phyloP scores from a whole-genome alignment of 2,888 invertebrate genomes.

The Ectemnius lituratus region DNA sequence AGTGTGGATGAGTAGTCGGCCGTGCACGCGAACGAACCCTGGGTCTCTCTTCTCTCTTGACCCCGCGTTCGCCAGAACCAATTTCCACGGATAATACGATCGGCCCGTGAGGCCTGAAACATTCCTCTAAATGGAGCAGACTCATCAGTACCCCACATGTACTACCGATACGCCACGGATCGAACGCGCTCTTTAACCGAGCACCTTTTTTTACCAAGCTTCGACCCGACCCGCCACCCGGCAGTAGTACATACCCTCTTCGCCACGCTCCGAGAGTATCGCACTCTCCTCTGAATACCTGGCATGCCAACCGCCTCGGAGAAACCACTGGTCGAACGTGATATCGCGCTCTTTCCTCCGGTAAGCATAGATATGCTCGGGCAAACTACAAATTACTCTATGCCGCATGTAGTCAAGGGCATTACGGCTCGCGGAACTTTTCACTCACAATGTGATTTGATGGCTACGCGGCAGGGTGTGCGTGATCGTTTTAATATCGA shows the following conservation, averaged over 20 bases:
- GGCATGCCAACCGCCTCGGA: not conserved
- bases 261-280: too few species aligned
- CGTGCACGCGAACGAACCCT: constrained; percentile 69
- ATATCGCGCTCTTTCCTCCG: constrained; percentile 3
- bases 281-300: too few species aligned
- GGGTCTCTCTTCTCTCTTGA: constrained; percentile 61
- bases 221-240: too few species aligned
- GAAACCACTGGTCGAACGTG: not conserved
- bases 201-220: too few species aligned
- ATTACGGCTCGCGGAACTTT: constrained; percentile 9
- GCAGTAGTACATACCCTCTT: too few species aligned
- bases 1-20: constrained; percentile 69
- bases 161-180: too few species aligned
- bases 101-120: constrained; percentile 38
- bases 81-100: constrained; percentile 67
- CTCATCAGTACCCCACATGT: not conserved
- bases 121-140: constrained; percentile 56
- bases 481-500: constrained; percentile 48
- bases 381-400: constrained; percentile 14
- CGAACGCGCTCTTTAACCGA: too few species aligned
- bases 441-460: constrained; percentile 19
- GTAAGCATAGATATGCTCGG: constrained; percentile 23
- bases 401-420: constrained; percentile 14
- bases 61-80: constrained; percentile 70
- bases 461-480: constrained; percentile 22